These are phyloP conservation scores for Listrodromus nycthemerus DNA, from an alignment of 2,888 invertebrate species.

Conservation along the genomic window DNA sequence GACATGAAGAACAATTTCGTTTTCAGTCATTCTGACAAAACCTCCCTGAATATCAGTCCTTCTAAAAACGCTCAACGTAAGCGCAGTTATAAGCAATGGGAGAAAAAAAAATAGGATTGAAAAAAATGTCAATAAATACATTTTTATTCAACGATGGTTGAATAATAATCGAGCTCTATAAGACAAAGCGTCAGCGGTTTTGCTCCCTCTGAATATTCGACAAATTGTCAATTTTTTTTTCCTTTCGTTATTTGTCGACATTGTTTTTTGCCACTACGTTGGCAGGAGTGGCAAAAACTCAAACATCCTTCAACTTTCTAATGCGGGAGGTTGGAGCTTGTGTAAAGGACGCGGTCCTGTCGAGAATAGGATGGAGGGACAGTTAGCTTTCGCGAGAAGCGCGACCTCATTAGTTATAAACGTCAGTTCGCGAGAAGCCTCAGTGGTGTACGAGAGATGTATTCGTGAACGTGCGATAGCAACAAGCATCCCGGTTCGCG, in stretches of 20 bases:
- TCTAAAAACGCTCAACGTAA: background rate
- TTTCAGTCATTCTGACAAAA: background rate
- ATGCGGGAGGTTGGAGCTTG: slow-evolving; percentile 1
- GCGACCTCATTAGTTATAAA: slow-evolving; percentile 65
- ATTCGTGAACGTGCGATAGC: slow-evolving; percentile 32
- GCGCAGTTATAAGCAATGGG: background rate
- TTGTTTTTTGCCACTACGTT: background rate
- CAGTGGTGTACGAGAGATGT: slow-evolving; percentile 10
- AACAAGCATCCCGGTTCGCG: slow-evolving; percentile 42
- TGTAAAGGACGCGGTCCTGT: slow-evolving; percentile 21
- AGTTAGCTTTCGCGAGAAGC: slow-evolving; percentile 52
- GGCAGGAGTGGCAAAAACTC: background rate
- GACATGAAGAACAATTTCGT: background rate
- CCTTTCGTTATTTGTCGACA: background rate
- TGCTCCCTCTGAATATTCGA: background rate
- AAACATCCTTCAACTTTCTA: slow-evolving; percentile 2
- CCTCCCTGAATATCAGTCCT: background rate
- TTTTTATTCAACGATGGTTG: background rate
- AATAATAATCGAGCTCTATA: background rate
- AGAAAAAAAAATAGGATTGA: background rate
- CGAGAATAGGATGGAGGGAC: slow-evolving; percentile 54
- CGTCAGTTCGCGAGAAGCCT: slow-evolving; percentile 37
- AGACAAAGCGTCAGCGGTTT: background rate
- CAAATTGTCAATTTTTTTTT: background rate
- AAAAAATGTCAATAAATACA: background rate